Evolutionary conservation across 2,797 vertebrate species (phyloP).

Genomic region (Centropyge bicolor): DNA sequence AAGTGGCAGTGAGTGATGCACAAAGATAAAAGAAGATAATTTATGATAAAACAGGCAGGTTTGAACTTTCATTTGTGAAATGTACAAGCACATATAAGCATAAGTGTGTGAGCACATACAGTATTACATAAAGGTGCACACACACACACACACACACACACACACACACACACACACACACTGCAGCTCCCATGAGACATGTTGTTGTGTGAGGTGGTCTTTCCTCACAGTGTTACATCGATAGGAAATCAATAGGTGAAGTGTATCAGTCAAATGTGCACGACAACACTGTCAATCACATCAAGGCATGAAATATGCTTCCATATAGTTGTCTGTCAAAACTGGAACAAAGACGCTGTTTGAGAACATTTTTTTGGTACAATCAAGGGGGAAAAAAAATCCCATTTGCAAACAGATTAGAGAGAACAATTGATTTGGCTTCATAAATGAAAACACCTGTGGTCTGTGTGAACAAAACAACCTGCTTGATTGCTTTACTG

Average conservation of each 20-base stretch:
- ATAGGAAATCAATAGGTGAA: slow-evolving; percentile 57
- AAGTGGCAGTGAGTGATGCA: background rate
- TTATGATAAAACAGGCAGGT: background rate
- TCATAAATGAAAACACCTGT: slow-evolving; percentile 25
- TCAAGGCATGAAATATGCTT: slow-evolving; percentile 21
- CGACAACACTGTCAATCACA: slow-evolving; percentile 39
- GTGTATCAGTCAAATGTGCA: slow-evolving; percentile 40
- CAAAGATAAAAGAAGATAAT: background rate
- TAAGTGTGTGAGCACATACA: background rate
- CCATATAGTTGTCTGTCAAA: background rate
- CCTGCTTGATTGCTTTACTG: slow-evolving; percentile 29
- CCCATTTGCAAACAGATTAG: slow-evolving; percentile 26
- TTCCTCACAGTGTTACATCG: slow-evolving; percentile 19
- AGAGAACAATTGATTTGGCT: slow-evolving; percentile 35
- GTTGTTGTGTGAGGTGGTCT: slow-evolving; percentile 16
- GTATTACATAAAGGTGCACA: background rate
- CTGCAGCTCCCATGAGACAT: background rate
- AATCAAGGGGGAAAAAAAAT: background rate
- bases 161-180: background rate
- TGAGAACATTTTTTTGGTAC: background rate
- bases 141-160: background rate
- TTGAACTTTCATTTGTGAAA: slow-evolving; percentile 4
- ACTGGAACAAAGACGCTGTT: slow-evolving; percentile 12
- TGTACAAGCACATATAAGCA: background rate
- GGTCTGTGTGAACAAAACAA: slow-evolving; percentile 13